These are phyloP conservation scores for Empidonax traillii DNA, from an alignment of 2,113 vertebrate genomes.

Conservation along the genomic window DNA sequence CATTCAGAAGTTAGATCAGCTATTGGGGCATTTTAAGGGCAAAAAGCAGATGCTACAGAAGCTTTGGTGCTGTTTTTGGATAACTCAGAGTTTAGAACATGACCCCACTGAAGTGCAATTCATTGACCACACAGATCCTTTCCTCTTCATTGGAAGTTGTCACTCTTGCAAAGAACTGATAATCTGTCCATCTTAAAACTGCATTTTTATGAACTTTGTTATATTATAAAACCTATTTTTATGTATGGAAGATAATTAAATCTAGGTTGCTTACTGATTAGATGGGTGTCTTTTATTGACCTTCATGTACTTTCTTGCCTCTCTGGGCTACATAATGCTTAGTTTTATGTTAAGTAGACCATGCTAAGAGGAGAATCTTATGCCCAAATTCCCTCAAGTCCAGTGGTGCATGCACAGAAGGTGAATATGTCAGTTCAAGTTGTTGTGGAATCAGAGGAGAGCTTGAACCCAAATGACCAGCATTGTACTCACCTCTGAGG, in stretches of 20 bases:
- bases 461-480: background rate
- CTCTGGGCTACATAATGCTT: background rate
- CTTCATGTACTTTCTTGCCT: background rate
- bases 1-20: background rate
- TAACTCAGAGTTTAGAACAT: background rate
- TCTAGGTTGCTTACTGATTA: background rate
- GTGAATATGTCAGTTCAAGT: background rate
- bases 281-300: background rate
- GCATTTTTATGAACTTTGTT: background rate
- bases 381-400: background rate
- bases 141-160: background rate
- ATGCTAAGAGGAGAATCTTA: background rate
- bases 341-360: background rate
- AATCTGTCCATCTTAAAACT: background rate
- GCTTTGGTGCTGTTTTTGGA: background rate
- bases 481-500: background rate
- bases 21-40: background rate
- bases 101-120: background rate
- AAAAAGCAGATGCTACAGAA: background rate
- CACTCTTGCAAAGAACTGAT: background rate
- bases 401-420: background rate
- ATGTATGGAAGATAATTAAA: background rate
- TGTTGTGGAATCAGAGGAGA: background rate
- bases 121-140: background rate
- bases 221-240: background rate